Base-by-base conservation (phyloP, 2,888 invertebrate genomes). In the Drosophila dives region DNA sequence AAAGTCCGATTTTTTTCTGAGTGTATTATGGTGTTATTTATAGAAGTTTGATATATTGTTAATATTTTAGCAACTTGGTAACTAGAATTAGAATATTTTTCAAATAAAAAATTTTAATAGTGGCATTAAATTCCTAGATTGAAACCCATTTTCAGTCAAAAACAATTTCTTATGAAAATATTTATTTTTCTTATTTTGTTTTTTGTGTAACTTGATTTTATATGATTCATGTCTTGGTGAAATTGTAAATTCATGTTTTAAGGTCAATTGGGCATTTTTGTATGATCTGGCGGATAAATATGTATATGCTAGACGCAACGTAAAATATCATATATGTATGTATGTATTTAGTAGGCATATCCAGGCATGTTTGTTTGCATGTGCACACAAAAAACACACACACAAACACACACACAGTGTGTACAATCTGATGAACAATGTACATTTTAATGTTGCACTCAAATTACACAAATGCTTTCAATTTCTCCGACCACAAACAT, bases 401-500 rank as follows among this genome's bases (percentile, higher is more conserved):
- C 45, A 23, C 6, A 26, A 7, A 49, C 49, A 49, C 26, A 49
- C 36, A 29, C 1, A n/a, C 26, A 38, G 2, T 23, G 45, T 15
- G 23, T 45, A 45, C 23, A 45, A 45, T 15, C 23, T 23, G 23
- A 23, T 23, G 45, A 23, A 23, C 45, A 45, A 23, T 26, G 26
- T 8, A 45, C 56, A 63, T 50, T 74, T 78, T 54, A 70, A 81
- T 79, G 71, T 60, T 65, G 64, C 68, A 72, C 76, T 75, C 76
- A 77, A 78, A 78, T 77, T 74, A 78, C 77, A 76, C 69, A 75
- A 75, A 70, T 62, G 71, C 79, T 70, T 74, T 78, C 79, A 81
- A 79, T 81, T 83, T 76, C 72, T 48, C 40, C 70, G 34, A 73
- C 55, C 50, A 40, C 42, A 65, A 34, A 20, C 53, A 53, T 34